Base-by-base conservation (phyloP, 2,888 invertebrate genomes). In the Caenorhabditis parvicauda region DNA sequence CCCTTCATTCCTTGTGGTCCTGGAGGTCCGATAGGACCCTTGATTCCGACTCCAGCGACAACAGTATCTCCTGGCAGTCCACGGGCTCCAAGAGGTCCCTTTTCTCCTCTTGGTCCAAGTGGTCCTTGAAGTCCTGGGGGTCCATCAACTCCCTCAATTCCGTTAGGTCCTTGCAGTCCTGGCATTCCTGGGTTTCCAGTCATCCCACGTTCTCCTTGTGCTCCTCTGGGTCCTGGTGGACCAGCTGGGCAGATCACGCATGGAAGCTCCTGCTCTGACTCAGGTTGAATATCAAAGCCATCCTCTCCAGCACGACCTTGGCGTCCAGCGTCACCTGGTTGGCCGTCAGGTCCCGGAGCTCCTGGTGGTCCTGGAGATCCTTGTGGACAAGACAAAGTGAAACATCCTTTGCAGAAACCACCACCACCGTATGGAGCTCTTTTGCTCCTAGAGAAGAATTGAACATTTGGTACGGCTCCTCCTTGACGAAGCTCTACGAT, bases 161-260 rank as follows among this genome's bases (percentile, higher is more conserved):
- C 81, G 37, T 59, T 60, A 3, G 65, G 69, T 32, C 76, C 79
- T 28, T 61, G 59, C 25, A 54, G 44, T 19, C 76, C 81, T 45
- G 37, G 22, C 43, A 52, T 54, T 39, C 77, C 80, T 41, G 59
- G 56, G 4, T 59, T 44, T 22, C 75, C 80, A 21, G 70, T 53
- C 47, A 72, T 58, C 14, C 79, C 82, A 28, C 79, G 67, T 47
- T 81, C 79, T 43, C 81, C 81, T 54, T 78, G 79, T n/a, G 67
- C 56, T 43, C 81, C 81, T 43, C 72, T 54, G 44, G 73, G 74
- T 35, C 80, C 79, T 19, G 77, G 77, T n/a, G 80, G 80, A 41
- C 80, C 80, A 25, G 70, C 79, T 21, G 80, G 80, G 41, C 80
- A 80, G 38, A 80, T 75, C 5, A 75, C 73, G 50, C 80, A 80